These are phyloP conservation scores for Conus ventricosus DNA, from an alignment of 1,140 invertebrate species.

Conservation along the genomic window DNA sequence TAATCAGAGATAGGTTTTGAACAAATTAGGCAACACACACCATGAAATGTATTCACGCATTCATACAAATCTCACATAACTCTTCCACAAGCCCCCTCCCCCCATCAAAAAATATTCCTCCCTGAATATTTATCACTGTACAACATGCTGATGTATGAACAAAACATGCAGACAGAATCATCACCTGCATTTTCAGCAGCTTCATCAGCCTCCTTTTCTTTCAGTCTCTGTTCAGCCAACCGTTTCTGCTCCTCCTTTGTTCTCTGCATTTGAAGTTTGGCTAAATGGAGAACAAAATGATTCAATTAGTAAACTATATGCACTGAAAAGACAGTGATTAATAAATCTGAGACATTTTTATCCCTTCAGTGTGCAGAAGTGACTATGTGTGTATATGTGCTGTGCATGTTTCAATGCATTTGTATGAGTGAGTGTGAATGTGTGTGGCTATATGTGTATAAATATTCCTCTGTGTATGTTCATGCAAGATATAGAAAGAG, in stretches of 20 bases:
- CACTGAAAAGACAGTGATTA: not conserved
- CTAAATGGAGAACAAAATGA: constrained; percentile 6
- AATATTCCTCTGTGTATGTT: not conserved
- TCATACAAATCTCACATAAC: too few species aligned
- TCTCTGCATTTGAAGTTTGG: not conserved
- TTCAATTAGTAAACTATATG: too few species aligned
- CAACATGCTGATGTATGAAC: too few species aligned
- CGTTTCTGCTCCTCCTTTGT: constrained; percentile 47
- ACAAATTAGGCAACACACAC: too few species aligned
- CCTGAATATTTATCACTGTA: too few species aligned
- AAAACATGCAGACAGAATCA: too few species aligned
- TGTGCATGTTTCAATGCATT: not conserved
- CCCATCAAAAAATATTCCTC: too few species aligned
- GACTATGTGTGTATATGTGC: too few species aligned
- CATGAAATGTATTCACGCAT: too few species aligned
- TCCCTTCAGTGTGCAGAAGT: too few species aligned
- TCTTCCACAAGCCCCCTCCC: too few species aligned
- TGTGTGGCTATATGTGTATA: not conserved
- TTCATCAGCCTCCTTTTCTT: constrained; percentile 54
- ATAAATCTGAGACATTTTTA: not conserved
- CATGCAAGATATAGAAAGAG: not conserved
- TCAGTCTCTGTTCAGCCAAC: constrained; percentile 45
- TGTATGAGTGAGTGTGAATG: not conserved
- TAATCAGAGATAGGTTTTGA: too few species aligned
- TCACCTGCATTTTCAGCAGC: constrained; percentile 57